Evolutionary conservation across 1,140 invertebrate genomes (phyloP).

Genomic region (Drosophila micromelanica): DNA sequence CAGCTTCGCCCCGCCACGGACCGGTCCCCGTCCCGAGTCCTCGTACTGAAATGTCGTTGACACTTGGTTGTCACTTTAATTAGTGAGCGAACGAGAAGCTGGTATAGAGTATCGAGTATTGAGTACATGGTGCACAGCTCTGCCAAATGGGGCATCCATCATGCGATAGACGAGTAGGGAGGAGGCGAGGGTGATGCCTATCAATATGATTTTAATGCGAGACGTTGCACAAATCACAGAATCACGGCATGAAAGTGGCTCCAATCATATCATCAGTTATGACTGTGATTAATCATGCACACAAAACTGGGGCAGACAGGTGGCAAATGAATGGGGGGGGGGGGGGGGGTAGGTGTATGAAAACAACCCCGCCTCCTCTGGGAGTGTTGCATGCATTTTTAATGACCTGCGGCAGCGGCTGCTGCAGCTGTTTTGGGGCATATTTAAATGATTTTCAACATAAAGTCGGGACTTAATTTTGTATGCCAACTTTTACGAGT

Average conservation of each 20-base stretch:
- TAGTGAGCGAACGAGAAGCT: constrained; percentile 36
- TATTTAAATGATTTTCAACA: constrained; percentile 71
- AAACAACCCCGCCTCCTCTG: not conserved
- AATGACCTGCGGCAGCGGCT: constrained; percentile 47
- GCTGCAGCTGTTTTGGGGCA: constrained; percentile 7
- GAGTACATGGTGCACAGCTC: not conserved
- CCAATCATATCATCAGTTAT: constrained; percentile 48
- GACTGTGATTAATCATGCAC: constrained; percentile 51
- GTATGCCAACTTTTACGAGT: constrained; percentile 74
- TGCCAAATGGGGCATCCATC: constrained; percentile 48
- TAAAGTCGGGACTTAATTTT: constrained; percentile 68
- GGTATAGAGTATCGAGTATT: constrained; percentile 5
- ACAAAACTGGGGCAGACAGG: constrained; percentile 14
- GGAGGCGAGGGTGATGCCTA: not conserved
- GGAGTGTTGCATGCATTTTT: constrained; percentile 49
- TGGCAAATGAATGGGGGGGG: constrained; percentile 1
- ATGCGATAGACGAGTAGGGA: constrained; percentile 17
- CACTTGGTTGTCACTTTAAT: constrained; percentile 54
- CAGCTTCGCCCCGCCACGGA: not conserved
- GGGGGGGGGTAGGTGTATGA: not conserved
- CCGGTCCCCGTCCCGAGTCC: not conserved
- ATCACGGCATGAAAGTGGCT: constrained; percentile 42
- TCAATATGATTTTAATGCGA: constrained; percentile 51
- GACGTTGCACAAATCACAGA: constrained; percentile 51
- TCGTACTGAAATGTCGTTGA: constrained; percentile 29